phyloP scores from a whole-genome alignment of 2,113 vertebrate species.

The Campylorhamphus procurvoides region DNA sequence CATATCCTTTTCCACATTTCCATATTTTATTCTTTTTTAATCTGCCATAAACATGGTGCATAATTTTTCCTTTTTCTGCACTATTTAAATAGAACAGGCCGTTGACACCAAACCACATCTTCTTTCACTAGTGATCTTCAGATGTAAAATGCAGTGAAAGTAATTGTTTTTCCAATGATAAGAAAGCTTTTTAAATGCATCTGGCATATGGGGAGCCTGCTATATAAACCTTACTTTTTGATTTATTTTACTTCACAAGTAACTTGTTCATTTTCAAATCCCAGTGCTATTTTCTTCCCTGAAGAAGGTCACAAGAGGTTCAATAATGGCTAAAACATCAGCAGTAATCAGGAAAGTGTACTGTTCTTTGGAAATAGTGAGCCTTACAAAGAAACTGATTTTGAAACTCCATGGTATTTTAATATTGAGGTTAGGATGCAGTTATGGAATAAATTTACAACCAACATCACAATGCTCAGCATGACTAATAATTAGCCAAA shows the following conservation, averaged over 20 bases:
- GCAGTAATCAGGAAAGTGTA: constrained; percentile 31
- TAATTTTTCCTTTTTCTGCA: constrained; percentile 15
- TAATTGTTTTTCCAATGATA: constrained; percentile 62
- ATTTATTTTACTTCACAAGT: constrained; percentile 35
- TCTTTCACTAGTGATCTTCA: constrained; percentile 55
- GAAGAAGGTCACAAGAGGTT: neutral
- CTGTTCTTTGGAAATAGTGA: constrained; percentile 54
- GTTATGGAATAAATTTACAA: constrained; percentile 42
- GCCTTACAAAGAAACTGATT: neutral
- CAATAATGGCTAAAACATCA: constrained; percentile 48
- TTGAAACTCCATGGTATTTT: constrained; percentile 1
- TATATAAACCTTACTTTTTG: neutral
- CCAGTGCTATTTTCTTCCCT: constrained; percentile 23
- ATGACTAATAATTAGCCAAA: constrained; percentile 58
- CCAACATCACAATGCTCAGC: neutral
- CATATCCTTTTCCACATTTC: constrained; percentile 31
- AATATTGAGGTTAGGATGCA: constrained; percentile 30
- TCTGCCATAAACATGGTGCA: neutral
- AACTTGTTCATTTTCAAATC: constrained; percentile 30
- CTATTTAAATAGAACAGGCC: constrained; percentile 33
- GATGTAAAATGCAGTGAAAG: constrained; percentile 33
- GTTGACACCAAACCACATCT: constrained; percentile 40
- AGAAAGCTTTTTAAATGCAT: constrained; percentile 36
- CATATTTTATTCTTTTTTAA: neutral
- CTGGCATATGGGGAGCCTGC: neutral